These are phyloP conservation scores for Macrotrachela quadricornifera DNA, from an alignment of 1,140 invertebrate genomes.

Conservation along the genomic window DNA sequence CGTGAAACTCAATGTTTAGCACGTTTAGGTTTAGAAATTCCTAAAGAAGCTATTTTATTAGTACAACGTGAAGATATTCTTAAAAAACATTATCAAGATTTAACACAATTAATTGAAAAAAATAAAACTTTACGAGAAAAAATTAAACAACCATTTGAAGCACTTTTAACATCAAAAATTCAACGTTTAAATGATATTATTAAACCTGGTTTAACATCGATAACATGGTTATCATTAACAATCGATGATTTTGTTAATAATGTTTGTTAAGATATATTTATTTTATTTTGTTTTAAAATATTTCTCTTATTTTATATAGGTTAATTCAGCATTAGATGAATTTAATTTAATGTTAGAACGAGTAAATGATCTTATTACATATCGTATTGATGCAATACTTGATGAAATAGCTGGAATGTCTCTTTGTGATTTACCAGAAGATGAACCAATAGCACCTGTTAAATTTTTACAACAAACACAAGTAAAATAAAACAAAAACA, in stretches of 20 bases:
- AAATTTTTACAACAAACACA: conserved; percentile 55
- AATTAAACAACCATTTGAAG: conserved; percentile 59
- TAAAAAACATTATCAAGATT: conserved; percentile 8
- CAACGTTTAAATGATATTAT: conserved; percentile 38
- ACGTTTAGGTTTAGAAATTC: conserved; percentile 60
- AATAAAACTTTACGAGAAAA: conserved; percentile 50
- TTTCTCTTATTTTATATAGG: not conserved
- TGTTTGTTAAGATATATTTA: too few species aligned
- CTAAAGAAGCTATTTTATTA: conserved; percentile 40
- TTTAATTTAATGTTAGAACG: conserved; percentile 58
- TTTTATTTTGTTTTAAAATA: too few species aligned
- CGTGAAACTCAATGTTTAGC: conserved; percentile 63
- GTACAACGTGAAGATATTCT: conserved; percentile 2
- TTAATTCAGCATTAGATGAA: conserved; percentile 43
- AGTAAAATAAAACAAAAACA: too few species aligned
- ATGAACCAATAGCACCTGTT: conserved; percentile 61
- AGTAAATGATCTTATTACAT: conserved; percentile 71
- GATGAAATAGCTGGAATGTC: conserved; percentile 60
- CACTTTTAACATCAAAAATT: conserved; percentile 55
- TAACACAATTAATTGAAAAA: conserved; percentile 27
- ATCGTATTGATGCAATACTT: conserved; percentile 65
- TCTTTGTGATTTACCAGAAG: conserved; percentile 49
- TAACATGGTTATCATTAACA: conserved; percentile 55
- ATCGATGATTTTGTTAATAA: conserved; percentile 44
- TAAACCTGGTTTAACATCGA: conserved; percentile 48